Evolutionary conservation across 1,140 invertebrate species (phyloP), one percentile per base, ranked within the genome.

Genomic region (Patella vulgata): DNA sequence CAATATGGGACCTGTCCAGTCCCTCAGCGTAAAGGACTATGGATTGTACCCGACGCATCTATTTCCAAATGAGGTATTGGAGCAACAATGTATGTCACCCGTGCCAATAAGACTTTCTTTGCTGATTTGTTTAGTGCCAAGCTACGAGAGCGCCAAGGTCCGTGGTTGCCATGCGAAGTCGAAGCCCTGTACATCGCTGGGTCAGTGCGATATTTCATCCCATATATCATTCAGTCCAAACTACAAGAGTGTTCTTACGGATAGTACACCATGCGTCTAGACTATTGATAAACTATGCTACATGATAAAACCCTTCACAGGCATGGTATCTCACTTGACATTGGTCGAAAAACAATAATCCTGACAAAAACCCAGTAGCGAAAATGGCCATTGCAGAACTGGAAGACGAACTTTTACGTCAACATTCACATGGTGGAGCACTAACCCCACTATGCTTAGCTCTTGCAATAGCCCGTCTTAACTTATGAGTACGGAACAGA

Each of bases 221-320:
- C 69, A 21, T 64, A 50, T 30, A 68, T 68, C 19, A 59, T 70
- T n/a, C 66, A 72, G 28, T 66, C 59, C 5, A 28, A 42, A 12
- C 36, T 46, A 19, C 4, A 43, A 48, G 39, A 55, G 63, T 43
- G 28, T 70, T 9, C 42, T 70, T 3, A 70, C 66, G 8, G 63
- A 72, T 17, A 73, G 65, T 53, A 62, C 64, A 47, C 64, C 68
- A n/a, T 68, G 71, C 30, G 68, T 73, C 9, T 58, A 61, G 47
- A 54, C 71, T 9, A 59, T 53, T 56, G 60, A 63, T 30, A 73
- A 63, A 47, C 51, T 73, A 9, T 66, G 8, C 23, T 44, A n/a
- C 25, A 54, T 27, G 42, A 66, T 36, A 31, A 61, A 25, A 9
- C 30, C 21, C 52, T 62, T 9, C 39, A 48, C 11, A 14, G 27